Percentiles rank a stretch among this genome's conserved stretches.
Evolutionary conservation across 2,113 vertebrate genomes (phyloP).

Genomic region (Kobus ellipsiprymnus): DNA sequence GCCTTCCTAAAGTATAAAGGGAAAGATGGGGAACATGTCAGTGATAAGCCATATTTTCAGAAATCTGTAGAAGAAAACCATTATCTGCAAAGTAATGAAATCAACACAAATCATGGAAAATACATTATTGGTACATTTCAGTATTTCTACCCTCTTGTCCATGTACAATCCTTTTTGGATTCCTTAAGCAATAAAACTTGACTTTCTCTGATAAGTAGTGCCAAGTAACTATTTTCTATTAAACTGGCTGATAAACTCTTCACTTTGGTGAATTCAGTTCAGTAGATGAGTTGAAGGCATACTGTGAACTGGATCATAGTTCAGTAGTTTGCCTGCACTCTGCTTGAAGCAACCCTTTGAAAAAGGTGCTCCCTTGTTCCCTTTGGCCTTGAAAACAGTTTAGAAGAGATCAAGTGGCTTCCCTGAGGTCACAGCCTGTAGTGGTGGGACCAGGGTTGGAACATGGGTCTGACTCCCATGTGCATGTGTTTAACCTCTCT

Average conservation of each 20-base stretch:
- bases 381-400: background rate
- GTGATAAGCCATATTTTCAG: background rate
- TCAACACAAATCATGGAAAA: background rate
- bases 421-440: background rate
- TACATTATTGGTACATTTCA: background rate
- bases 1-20: background rate
- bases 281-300: background rate
- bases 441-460: background rate
- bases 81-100: background rate
- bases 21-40: background rate
- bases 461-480: background rate
- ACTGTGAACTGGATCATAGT: background rate
- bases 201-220: background rate
- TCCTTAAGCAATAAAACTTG: background rate
- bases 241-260: background rate
- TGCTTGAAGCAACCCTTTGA: background rate
- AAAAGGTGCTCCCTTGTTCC: background rate
- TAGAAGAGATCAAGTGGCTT: background rate
- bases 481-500: background rate
- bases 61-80: background rate
- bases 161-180: background rate
- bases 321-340: background rate
- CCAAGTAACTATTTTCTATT: background rate
- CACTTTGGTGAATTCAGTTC: background rate
- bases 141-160: background rate